phyloP scores from a whole-genome alignment of 2,888 invertebrate genomes.

The Temnothorax ravouxi region DNA sequence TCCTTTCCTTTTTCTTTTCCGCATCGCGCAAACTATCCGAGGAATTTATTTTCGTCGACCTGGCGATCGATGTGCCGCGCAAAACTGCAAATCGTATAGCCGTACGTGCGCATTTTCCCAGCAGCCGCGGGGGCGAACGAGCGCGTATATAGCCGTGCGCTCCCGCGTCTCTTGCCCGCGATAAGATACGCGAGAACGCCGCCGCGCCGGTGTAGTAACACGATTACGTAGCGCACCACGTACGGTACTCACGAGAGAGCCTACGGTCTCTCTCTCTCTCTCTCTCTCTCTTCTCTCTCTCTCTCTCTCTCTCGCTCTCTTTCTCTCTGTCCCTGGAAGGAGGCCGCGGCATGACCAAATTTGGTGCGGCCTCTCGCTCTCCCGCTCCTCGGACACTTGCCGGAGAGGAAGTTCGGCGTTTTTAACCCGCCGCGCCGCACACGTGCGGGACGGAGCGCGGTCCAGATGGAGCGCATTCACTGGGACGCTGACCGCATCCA shows the following conservation, averaged over 20 bases:
- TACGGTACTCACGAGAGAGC: slow-evolving; percentile 72
- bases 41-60: slow-evolving; percentile 38
- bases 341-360: slow-evolving; percentile 81
- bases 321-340: slow-evolving; percentile 75
- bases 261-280: slow-evolving; percentile 50
- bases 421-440: slow-evolving; percentile 23
- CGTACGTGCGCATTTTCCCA: background rate
- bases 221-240: slow-evolving; percentile 56
- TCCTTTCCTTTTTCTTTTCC: background rate
- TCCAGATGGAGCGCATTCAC: background rate
- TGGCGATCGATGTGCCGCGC: slow-evolving; percentile 4
- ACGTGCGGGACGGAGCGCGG: background rate
- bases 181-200: slow-evolving; percentile 45
- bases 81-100: slow-evolving; percentile 23
- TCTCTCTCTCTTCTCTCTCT: slow-evolving; percentile 2
- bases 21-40: slow-evolving; percentile 3
- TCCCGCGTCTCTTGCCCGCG: background rate
- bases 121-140: background rate
- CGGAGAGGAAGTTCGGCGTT: slow-evolving; percentile 57
- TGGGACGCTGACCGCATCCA: background rate
- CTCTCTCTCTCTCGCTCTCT: background rate
- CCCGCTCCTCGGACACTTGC: slow-evolving; percentile 47
- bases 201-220: slow-evolving; percentile 49
- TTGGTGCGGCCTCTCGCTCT: slow-evolving; percentile 76
- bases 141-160: background rate